phyloP scores from a whole-genome alignment of 2,113 vertebrate genomes.

The Solenodon paradoxus region DNA sequence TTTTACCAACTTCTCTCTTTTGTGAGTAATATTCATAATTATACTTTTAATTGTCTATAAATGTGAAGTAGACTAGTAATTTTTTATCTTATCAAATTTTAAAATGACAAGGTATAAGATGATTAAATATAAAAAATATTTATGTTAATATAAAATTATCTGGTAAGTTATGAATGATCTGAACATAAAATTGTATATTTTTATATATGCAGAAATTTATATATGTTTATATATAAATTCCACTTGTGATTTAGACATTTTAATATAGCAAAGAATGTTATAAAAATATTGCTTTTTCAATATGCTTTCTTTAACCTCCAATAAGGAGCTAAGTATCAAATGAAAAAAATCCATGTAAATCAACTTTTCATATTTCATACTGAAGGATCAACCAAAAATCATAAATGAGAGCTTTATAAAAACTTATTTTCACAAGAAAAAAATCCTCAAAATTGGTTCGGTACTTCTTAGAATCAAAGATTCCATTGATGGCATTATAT shows the following conservation, averaged over 20 bases:
- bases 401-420: not conserved
- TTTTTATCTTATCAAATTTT: not conserved
- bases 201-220: not conserved
- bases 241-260: not conserved
- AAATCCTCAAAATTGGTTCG: not conserved
- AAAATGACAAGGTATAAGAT: not conserved
- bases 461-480: not conserved
- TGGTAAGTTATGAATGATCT: not conserved
- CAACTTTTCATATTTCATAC: not conserved
- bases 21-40: not conserved
- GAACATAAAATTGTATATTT: not conserved
- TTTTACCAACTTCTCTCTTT: not conserved
- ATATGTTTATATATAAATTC: not conserved
- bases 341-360: not conserved
- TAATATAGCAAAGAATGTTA: not conserved
- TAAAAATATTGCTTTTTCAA: not conserved
- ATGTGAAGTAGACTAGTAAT: not conserved
- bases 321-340: not conserved
- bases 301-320: not conserved
- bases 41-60: not conserved
- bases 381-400: not conserved
- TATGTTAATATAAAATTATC: not conserved
- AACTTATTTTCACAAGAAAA: not conserved
- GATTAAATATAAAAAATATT: not conserved
- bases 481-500: not conserved